Evolutionary conservation across 1,140 invertebrate species (phyloP), one percentile per base, ranked within the genome.

Genomic region (Scylla paramamosain): DNA sequence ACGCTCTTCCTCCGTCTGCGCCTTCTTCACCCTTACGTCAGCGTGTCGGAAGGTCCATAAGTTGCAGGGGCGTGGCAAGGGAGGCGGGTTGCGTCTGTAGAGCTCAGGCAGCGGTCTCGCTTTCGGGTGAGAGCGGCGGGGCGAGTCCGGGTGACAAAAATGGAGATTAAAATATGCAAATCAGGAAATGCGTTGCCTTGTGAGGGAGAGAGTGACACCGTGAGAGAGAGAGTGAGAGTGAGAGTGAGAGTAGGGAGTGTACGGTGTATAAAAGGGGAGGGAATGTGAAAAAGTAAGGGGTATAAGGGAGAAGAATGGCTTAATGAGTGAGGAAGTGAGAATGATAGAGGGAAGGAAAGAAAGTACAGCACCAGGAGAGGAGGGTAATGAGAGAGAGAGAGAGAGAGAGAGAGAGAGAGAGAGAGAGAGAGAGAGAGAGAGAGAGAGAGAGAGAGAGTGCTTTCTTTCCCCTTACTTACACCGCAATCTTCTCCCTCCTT

Each of bases 161-260:
- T 94, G 86, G 52, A 94, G 93, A 94, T 94, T 94, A 94, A 89
- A 94, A 94, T 94, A 94, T 94, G 93, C 52, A 94, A 94, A 94
- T 94, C 93, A 67, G 93, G 88, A 88, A 94, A 94, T 88, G 83
- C 45, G 93, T 67, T 89, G 86, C 86, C 84, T 89, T 94, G 46
- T 94, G 93, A 89, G 86, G 93, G 52, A 45, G 52, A 16, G 45
- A 59, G 86, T 88, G 93, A 89, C 93, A 89, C 86, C 39, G 48
- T 25, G 52, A 32, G 86, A 29, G 52, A 31, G 77, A 48, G 77
- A 46, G 83, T 16, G 32, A 45, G 77, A 59, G 83, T 4, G 28
- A 48, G 82, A 46, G 92, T n/a, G 92, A 46, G 92, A 29, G 77
- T 86, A 39, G 92, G 20, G 93, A 67, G 93, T 28, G 92, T 10